Conservation (phyloP, 1,140 invertebrate genomes). For the Pentalonia nigronervosa region DNA sequence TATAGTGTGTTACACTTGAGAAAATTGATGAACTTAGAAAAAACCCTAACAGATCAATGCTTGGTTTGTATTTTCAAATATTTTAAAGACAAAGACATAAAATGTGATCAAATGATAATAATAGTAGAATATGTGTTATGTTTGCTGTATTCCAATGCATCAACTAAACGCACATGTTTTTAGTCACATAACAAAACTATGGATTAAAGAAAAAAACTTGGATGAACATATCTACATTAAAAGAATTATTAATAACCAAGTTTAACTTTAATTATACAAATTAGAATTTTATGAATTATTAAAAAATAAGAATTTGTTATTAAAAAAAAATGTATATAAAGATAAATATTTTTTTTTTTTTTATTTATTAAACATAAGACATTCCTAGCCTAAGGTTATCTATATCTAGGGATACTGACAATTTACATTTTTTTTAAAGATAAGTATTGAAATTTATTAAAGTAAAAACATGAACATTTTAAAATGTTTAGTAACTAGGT, state of each 20-base stretch:
- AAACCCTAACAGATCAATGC: neutral
- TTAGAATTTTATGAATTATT: neutral
- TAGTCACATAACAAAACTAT: neutral
- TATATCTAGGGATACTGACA: no score
- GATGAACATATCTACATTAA: neutral
- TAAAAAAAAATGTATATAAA: neutral
- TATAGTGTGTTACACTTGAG: neutral
- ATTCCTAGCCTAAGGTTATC: no score
- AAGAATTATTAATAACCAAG: neutral
- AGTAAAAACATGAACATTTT: no score
- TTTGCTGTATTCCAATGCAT: neutral
- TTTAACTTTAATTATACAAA: neutral
- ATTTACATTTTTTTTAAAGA: no score
- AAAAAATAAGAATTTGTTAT: neutral
- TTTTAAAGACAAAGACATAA: neutral
- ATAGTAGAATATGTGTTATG: neutral
- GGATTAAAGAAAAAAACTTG: neutral
- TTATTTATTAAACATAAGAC: no score
- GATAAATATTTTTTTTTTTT: no score
- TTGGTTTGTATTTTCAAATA: conserved; percentile 15
- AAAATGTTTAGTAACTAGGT: no score
- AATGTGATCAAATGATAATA: neutral
- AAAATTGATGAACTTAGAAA: conserved; percentile 19
- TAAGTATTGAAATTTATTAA: neutral
- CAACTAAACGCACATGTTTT: conserved; percentile 5